A percentile compares a stretch with the other conserved stretches of the same genome.
Conservation (phyloP, 2,797 vertebrate species). For the Phrynocephalus vlangalii region DNA sequence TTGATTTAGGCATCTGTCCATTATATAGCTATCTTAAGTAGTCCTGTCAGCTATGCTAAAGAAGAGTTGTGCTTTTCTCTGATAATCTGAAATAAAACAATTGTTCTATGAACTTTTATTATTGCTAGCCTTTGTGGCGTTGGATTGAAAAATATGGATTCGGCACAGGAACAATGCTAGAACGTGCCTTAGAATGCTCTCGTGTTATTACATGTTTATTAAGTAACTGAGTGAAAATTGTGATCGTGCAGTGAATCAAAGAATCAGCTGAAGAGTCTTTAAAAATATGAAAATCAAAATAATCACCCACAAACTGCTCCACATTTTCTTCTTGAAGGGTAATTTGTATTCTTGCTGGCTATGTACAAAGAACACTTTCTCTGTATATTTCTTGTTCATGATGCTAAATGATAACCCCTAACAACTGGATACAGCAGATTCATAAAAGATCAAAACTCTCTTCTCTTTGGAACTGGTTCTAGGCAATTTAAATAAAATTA, state of each 20-base stretch:
- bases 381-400: slow-evolving; percentile 69
- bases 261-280: slow-evolving; percentile 49
- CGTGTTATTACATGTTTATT: slow-evolving; percentile 68
- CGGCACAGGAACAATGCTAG: slow-evolving; percentile 18
- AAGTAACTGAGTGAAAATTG: slow-evolving; percentile 68
- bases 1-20: too few relatives aligned
- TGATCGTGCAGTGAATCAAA: slow-evolving; percentile 56
- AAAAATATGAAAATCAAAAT: slow-evolving; percentile 62
- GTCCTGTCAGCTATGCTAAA: neutral
- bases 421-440: slow-evolving; percentile 59
- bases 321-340: slow-evolving; percentile 64
- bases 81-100: slow-evolving; percentile 18
- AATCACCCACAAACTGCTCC: slow-evolving; percentile 62
- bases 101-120: slow-evolving; percentile 54
- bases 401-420: slow-evolving; percentile 49
- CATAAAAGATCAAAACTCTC: slow-evolving; percentile 67
- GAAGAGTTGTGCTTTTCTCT: neutral
- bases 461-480: slow-evolving; percentile 60
- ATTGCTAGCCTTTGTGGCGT: slow-evolving; percentile 55
- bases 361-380: slow-evolving; percentile 65
- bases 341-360: slow-evolving; percentile 71
- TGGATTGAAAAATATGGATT: slow-evolving; percentile 63
- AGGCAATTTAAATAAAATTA: slow-evolving; percentile 71
- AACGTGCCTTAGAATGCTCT: slow-evolving; percentile 61
- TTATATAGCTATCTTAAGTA: neutral